Base-by-base conservation (phyloP, 2,888 invertebrate species). In the Elysia crispata region DNA sequence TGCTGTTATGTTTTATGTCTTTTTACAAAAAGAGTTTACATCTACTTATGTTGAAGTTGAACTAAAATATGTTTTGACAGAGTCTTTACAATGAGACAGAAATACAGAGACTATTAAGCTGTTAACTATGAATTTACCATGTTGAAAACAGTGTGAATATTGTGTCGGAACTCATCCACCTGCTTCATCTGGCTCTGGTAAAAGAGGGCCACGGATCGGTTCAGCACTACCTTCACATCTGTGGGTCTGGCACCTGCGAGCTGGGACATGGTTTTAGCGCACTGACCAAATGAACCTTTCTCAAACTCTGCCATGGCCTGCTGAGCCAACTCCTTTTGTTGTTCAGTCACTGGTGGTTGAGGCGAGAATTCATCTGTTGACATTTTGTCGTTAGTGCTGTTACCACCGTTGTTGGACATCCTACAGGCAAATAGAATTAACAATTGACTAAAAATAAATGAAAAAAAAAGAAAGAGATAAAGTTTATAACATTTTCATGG, bases 121-220 rank as follows among this genome's bases (percentile, higher is more conserved):
- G 41, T 41, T 41, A 6, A 41, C 41, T 41, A 41, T 41, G 41
- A 41, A 3, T 66, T 69, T 85, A 88, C 89, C 87, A 88, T 84
- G 30, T 85, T 85, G 84, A 88, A 87, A 33, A 90, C 88, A 72
- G 86, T 87, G 11, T 86, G 83, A 33, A 91, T 83, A 66, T 85
- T 84, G 50, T 87, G 86, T 75, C 87, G 85, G 87, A 97, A 95
- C 76, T 94, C 93, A 77, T 95, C 95, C 20, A 95, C 94, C 87
- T 95, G 95, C 86, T 94, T 95, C 88, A 95, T 87, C 6, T 89
- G 89, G 62, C 91, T 91, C 50, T 88, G 94, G 91, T 95, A 96
- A 92, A 96, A 97, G 89, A 97, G 96, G 0, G 95, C 95, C 0
- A 98, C 95, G 33, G 95, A 95, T 92, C 95, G 96, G 90, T 98